Conservation (phyloP, 2,888 invertebrate species). For the Latrodectus elegans region DNA sequence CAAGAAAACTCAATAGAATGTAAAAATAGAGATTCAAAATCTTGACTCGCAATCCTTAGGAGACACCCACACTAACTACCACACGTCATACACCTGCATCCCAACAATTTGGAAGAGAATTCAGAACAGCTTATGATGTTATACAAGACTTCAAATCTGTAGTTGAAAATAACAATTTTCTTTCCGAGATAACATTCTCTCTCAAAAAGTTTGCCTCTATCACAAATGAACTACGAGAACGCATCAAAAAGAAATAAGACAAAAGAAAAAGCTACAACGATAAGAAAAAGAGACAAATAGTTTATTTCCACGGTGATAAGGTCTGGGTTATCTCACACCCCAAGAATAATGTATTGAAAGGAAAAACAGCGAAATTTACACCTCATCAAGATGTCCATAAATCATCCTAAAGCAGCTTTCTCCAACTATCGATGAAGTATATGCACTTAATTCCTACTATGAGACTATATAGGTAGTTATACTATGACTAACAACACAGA, state of each 20-base stretch:
- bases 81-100: background rate
- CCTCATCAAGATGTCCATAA: too few relatives aligned
- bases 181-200: conserved; percentile 11
- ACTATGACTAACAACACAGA: too few relatives aligned
- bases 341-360: too few relatives aligned
- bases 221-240: background rate
- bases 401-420: too few relatives aligned
- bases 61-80: background rate
- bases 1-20: conserved; percentile 15
- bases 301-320: too few relatives aligned
- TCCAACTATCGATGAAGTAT: too few relatives aligned
- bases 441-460: too few relatives aligned
- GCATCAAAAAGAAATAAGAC: background rate
- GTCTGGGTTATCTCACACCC: too few relatives aligned
- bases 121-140: background rate
- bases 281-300: background rate
- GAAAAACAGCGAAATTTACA: too few relatives aligned
- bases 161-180: conserved; percentile 11
- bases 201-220: conserved; percentile 10
- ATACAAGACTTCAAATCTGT: background rate
- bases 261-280: background rate
- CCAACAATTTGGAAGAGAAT: background rate
- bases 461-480: too few relatives aligned
- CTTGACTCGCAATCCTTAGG: conserved; percentile 4
- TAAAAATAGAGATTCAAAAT: conserved; percentile 19